Evolutionary conservation across 2,888 invertebrate genomes (phyloP).

Genomic region (Macaria liturata): DNA sequence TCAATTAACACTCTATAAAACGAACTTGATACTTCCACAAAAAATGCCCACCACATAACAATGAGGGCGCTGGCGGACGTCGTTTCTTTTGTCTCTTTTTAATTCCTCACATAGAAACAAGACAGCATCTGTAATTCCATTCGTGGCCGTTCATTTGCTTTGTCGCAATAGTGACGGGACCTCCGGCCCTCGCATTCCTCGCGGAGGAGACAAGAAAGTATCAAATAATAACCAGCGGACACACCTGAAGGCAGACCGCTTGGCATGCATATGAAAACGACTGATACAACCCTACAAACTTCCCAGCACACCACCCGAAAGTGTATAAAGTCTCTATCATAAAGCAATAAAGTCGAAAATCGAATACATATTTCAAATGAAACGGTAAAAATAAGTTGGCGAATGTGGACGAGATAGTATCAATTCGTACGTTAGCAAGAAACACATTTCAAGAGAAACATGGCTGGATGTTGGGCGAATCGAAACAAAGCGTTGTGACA

Average conservation of each 20-base stretch:
- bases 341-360: slow-evolving; percentile 46
- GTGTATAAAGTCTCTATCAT: slow-evolving; percentile 33
- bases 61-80: background rate
- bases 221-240: slow-evolving; percentile 79
- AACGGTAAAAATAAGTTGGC: slow-evolving; percentile 56
- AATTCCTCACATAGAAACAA: slow-evolving; percentile 15
- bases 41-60: slow-evolving; percentile 43
- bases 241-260: slow-evolving; percentile 74
- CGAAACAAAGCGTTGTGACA: slow-evolving; percentile 82
- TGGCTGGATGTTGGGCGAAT: slow-evolving; percentile 74
- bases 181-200: slow-evolving; percentile 44
- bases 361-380: slow-evolving; percentile 30
- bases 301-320: slow-evolving; percentile 31
- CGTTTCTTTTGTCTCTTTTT: slow-evolving; percentile 5
- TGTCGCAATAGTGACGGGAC: slow-evolving; percentile 44
- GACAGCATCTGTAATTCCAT: slow-evolving; percentile 15
- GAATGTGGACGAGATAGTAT: slow-evolving; percentile 66
- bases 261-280: slow-evolving; percentile 76
- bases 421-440: slow-evolving; percentile 79
- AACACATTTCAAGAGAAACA: slow-evolving; percentile 81
- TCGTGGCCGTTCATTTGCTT: slow-evolving; percentile 1
- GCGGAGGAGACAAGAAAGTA: slow-evolving; percentile 74
- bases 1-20: slow-evolving; percentile 51
- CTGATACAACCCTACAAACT: slow-evolving; percentile 52
- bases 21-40: slow-evolving; percentile 39